Base-by-base conservation (phyloP, 2,113 vertebrate genomes). In the Cheirogaleus medius region DNA sequence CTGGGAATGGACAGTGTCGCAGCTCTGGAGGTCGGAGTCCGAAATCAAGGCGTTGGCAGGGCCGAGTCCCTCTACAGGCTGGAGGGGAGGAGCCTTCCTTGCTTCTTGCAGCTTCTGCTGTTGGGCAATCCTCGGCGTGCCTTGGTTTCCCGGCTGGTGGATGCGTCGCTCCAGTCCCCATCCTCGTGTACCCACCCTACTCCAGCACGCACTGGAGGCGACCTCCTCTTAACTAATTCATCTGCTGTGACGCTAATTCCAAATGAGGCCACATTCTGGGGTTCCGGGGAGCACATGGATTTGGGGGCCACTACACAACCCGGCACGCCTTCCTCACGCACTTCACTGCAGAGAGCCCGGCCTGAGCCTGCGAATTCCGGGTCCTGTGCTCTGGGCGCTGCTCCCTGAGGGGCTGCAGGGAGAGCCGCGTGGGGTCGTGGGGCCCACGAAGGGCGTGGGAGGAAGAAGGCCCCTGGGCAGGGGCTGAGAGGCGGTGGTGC, bases 81-180 rank as follows among this genome's bases (percentile, higher is more conserved):
- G 27, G 0, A 0, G 11, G 69, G 37, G 8, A 8, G 8, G 12
- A 4, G 56, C 39, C 32, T 58, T 39, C 23, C 58, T 20, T 9
- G 29, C 10, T 4, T 69, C n/a, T 14, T 25, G 32, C 17, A 4
- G 54, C 69, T 44, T 39, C 47, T 18, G 18, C 78, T 0, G 47
- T 14, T 8, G 9, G 3, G 14, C n/a, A 4, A 0, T 32, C 60
- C 6, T 37, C 44, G 86, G 84, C 0, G 0, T 47, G n/a, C 13
- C 21, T 47, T 3, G 56, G 32, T 3, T 47, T 34, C 32, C n/a
- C 34, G 47, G 54, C 18, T 52, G 39, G 37, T 66, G 49, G 25
- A 23, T 1, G 0, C 9, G 4, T 29, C 80, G 0, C 42, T 64
- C 34, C 15, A 1, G 5, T 20, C n/a, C 44, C 39, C 9, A 2